A percentile compares a stretch with the other conserved stretches of the same genome.
Evolutionary conservation across 2,888 invertebrate genomes (phyloP).

Genomic region (Rapana venosa): DNA sequence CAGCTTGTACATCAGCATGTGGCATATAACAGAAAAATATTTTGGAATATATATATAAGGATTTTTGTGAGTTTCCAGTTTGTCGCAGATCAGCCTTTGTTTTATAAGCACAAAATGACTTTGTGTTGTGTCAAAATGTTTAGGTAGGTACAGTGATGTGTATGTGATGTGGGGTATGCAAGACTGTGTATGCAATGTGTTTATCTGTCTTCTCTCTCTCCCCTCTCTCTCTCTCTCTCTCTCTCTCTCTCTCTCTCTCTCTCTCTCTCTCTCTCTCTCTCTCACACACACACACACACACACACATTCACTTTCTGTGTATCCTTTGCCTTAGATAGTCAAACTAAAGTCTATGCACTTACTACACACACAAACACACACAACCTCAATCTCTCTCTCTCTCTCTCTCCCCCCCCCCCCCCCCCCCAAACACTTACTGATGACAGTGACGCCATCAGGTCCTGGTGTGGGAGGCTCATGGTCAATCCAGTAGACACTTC

Average conservation of each 20-base stretch:
- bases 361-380: neutral
- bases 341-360: too few species aligned
- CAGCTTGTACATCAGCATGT: too few species aligned
- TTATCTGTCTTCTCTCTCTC: neutral
- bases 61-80: too few species aligned
- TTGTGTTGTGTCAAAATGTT: too few species aligned
- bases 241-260: neutral
- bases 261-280: neutral
- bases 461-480: conserved; percentile 61
- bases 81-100: too few species aligned
- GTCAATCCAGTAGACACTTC: conserved; percentile 72
- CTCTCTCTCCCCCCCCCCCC: neutral
- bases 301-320: conserved; percentile 6
- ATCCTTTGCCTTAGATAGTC: too few species aligned
- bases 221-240: neutral
- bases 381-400: neutral
- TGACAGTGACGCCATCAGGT: conserved; percentile 60
- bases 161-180: too few species aligned
- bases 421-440: conserved; percentile 56
- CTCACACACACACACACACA: conserved; percentile 35
- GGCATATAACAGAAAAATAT: too few species aligned
- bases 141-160: too few species aligned
- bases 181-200: too few species aligned
- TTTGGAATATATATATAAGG: too few species aligned
- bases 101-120: too few species aligned